phyloP scores from a whole-genome alignment of 2,113 vertebrate genomes.

The Eleginops maclovinus region DNA sequence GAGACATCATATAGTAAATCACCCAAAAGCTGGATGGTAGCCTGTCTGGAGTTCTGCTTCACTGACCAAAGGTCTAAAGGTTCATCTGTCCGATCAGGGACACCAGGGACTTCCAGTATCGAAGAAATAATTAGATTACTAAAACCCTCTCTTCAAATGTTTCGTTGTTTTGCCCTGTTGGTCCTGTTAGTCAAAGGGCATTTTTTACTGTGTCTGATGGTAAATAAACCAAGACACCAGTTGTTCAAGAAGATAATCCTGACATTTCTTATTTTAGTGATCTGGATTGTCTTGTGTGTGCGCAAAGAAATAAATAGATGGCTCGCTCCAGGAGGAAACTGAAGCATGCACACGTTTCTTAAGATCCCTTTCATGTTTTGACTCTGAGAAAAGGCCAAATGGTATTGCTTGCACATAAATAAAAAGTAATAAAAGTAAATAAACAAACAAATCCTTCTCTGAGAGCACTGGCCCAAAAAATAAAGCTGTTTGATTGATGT shows the following conservation, averaged over 20 bases:
- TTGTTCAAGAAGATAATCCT: no score
- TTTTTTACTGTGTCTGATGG: background rate
- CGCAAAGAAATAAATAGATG: background rate
- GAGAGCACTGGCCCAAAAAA: background rate
- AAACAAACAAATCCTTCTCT: background rate
- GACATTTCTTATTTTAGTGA: no score
- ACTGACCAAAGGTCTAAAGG: slow-evolving; percentile 4
- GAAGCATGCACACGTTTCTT: background rate
- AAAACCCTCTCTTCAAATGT: background rate
- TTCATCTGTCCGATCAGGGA: slow-evolving; percentile 3
- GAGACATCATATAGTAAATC: slow-evolving; percentile 33
- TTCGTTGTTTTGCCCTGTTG: background rate
- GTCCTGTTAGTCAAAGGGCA: background rate
- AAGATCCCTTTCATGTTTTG: background rate
- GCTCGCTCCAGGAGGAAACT: background rate
- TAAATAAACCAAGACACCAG: background rate
- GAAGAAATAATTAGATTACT: background rate
- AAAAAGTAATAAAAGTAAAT: background rate
- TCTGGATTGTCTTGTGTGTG: no score
- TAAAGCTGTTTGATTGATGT: slow-evolving; percentile 2
- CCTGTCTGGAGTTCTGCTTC: background rate
- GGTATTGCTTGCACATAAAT: background rate
- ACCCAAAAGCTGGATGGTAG: background rate
- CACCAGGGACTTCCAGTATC: background rate
- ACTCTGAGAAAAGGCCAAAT: background rate